Base-by-base conservation (phyloP, 2,888 invertebrate species). In the Tridacna crocea region DNA sequence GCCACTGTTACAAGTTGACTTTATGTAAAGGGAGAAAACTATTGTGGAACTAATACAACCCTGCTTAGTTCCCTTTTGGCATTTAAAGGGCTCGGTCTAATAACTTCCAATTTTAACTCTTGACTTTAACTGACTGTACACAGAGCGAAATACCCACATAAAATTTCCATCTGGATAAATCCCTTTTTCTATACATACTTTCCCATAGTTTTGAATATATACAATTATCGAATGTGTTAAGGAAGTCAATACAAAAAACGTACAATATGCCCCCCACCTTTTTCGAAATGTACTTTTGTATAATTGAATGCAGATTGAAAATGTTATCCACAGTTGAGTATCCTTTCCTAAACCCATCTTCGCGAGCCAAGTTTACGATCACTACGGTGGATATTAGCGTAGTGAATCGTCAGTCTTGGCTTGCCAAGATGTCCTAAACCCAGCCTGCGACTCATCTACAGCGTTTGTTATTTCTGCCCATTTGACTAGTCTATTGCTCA, bases 41-140 rank as follows among this genome's bases (percentile, higher is more conserved):
- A 74, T 74, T 47, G 74, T 61, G 3, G 63, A 74, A 47, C 63
- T 74, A 24, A 74, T 47, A 63, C 74, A 74, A 2, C 61, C 74
- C 61, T 61, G 74, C 17, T 61, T 13, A n/a, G 74, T 74, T 46
- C 61, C 74, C 17, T 46, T 74, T 22, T 61, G 0, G 47, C 74
- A 73, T 8, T 60, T 47, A n/a, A 61, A 74, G 27, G 11, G 61
- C 17, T 61, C 36, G 0, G 46, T 46, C 46, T 61, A n/a, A 55
- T 6, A 26, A 36, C 24, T 51, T 51, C 24, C 51, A 55, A 72
- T 11, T 13, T 17, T n/a, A n/a, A n/a, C n/a, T n/a, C n/a, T n/a
- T n/a, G n/a, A n/a, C n/a, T n/a, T n/a, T n/a, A n/a, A n/a, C n/a
- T n/a, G n/a, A n/a, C n/a, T n/a, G n/a, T n/a, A n/a, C n/a, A n/a